Evolutionary conservation across 2,113 vertebrate genomes (phyloP).

Genomic region (Coptodon bakossiorum): DNA sequence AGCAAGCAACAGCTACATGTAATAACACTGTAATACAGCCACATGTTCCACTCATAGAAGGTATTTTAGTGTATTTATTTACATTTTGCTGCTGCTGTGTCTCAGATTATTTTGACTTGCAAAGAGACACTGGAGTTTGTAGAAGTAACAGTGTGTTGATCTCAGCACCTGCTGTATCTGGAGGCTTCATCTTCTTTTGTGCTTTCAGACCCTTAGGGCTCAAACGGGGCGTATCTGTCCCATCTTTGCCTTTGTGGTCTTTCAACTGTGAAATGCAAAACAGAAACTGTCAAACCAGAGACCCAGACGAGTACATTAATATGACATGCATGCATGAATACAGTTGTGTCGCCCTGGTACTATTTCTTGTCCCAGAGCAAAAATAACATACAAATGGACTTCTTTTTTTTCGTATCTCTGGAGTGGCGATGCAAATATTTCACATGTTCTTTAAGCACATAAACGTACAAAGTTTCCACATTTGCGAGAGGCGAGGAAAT

Average conservation of each 20-base stretch:
- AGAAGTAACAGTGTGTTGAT: neutral
- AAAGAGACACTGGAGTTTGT: neutral
- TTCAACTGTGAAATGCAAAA: slow-evolving; percentile 61
- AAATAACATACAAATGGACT: neutral
- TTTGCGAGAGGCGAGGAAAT: slow-evolving; percentile 58
- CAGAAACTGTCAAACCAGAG: neutral
- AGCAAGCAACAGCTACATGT: neutral
- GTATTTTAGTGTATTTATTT: neutral
- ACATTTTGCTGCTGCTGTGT: neutral
- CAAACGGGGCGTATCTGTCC: slow-evolving; percentile 56
- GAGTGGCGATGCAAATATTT: neutral
- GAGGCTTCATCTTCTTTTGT: slow-evolving; percentile 77
- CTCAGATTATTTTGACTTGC: neutral
- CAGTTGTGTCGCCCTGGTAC: neutral
- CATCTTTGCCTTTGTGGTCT: slow-evolving; percentile 74
- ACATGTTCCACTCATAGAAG: neutral
- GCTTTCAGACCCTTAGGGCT: slow-evolving; percentile 63
- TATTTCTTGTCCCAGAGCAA: neutral
- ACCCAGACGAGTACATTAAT: neutral
- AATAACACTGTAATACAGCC: neutral
- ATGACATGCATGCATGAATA: neutral
- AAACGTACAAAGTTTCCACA: slow-evolving; percentile 58
- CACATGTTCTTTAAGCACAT: neutral
- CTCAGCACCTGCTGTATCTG: slow-evolving; percentile 76
- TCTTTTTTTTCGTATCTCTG: neutral